Percentiles rank a stretch among this genome's conserved stretches.
Evolutionary conservation across 2,797 vertebrate genomes (phyloP).

Genomic region (Parambassis ranga): DNA sequence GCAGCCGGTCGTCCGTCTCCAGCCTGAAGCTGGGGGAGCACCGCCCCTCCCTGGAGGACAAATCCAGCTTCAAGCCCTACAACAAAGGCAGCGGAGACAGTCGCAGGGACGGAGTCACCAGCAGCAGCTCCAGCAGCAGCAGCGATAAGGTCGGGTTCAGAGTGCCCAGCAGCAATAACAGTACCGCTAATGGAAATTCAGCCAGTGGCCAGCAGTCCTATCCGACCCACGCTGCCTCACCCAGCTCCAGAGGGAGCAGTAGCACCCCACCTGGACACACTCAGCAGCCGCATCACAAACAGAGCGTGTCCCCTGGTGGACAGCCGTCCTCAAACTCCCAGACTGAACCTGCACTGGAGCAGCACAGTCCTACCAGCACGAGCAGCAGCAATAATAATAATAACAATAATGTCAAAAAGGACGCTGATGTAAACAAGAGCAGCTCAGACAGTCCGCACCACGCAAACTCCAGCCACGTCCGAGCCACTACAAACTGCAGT

Average conservation of each 20-base stretch:
- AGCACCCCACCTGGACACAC: slow-evolving; percentile 80
- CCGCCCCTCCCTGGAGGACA: slow-evolving; percentile 86
- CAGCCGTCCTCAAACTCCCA: slow-evolving; percentile 75
- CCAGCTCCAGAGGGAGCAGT: slow-evolving; percentile 72
- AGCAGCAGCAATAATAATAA: slow-evolving; percentile 49
- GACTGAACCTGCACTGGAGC: slow-evolving; percentile 64
- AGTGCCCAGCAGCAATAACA: slow-evolving; percentile 76
- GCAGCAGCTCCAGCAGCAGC: slow-evolving; percentile 38
- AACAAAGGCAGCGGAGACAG: slow-evolving; percentile 85
- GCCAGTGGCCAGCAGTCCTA: slow-evolving; percentile 78
- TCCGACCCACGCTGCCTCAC: slow-evolving; percentile 78
- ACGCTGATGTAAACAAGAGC: slow-evolving; percentile 61
- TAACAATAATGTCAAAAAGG: slow-evolving; percentile 67
- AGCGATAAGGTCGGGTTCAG: slow-evolving; percentile 88
- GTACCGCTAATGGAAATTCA: slow-evolving; percentile 59
- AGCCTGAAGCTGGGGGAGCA: slow-evolving; percentile 78
- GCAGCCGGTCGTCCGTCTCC: slow-evolving; percentile 70
- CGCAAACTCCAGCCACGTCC: slow-evolving; percentile 77
- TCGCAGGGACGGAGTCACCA: slow-evolving; percentile 83
- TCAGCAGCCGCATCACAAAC: slow-evolving; percentile 65
- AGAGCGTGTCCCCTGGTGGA: slow-evolving; percentile 71
- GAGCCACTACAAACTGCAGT: slow-evolving; percentile 80
- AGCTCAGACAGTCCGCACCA: slow-evolving; percentile 69
- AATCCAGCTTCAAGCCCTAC: slow-evolving; percentile 97
- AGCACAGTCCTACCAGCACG: slow-evolving; percentile 56